Base-by-base conservation (phyloP, 2,113 vertebrate species). In the Tautogolabrus adspersus region DNA sequence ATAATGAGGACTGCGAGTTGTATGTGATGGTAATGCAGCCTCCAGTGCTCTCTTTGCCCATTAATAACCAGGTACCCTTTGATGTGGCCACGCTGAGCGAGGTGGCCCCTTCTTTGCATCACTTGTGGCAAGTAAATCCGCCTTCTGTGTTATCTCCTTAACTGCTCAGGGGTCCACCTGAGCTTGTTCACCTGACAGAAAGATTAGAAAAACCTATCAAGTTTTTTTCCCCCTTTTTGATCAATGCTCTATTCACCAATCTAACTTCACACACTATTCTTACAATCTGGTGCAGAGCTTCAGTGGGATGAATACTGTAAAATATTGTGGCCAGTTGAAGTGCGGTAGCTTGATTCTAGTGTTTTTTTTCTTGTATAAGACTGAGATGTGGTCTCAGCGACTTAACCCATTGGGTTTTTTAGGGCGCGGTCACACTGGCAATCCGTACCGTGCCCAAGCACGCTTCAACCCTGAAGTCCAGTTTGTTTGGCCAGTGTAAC, bases 41-140 rank as follows among this genome's bases (percentile, higher is more conserved):
- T 91, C 49, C 59, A 87, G 83, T 80, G 83, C 84, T 84, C 84
- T 93, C 88, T 78, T 81, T 82, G 58, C 69, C 77, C 55, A 16
- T 91, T 93, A 93, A 94, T 74, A 91, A 83, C 83, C 90, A 80
- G 56, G 84, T 62, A 55, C 75, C 60, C 93, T 96, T 96, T 96
- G 92, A 94, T 94, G 91, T 92, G 79, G 52, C 83, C 79, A 47
- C 46, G 72, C 68, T 58, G 77, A 63, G 66, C 21, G 82, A 37
- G n/a, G 88, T 93, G 91, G 83, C 88, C 30, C 87, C 85, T 84
- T 92, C 88, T 73, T 38, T 69, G 79, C 78, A 74, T 94, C 89
- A 79, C 79, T 93, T 90, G 83, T 84, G 85, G 81, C 85, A 90
- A 90, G 85, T 88, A 95, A 94, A 92, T 80, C 58, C 37, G 68